Base-by-base conservation (phyloP, 1,140 invertebrate genomes). In the Magallana ariakensis region DNA sequence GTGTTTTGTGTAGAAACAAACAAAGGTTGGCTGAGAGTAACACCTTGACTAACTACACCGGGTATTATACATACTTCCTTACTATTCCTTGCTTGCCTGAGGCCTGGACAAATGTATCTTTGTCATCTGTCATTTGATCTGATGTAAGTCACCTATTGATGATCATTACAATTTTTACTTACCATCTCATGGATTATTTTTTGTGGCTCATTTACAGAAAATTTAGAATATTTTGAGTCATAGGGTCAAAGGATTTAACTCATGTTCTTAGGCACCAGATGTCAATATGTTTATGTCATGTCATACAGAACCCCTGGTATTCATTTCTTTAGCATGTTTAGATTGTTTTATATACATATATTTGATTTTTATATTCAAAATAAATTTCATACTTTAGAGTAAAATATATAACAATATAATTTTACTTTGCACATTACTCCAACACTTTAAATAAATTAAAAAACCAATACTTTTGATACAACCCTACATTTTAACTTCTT, bases 61-160 rank as follows among this genome's bases (percentile, higher is more conserved):
- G 66, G 66, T 75, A 75, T 75, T 75, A 75, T 75, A 75, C 66
- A 75, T 75, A 75, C 66, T 75, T 75, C 66, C 66, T 75, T 75
- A 75, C 66, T 75, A 26, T 75, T 75, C 66, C 66, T 75, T 75
- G 19, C 22, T 19, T 75, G 66, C 66, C 66, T 75, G 22, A 22
- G 66, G 66, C 66, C 66, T 75, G 22, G 22, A 75, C 66, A 75
- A 75, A 75, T 75, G 66, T 75, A 75, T 75, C 66, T 75, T 75
- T 75, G 66, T 75, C 66, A 75, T 75, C 66, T 75, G 66, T 75
- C 66, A 75, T 75, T 75, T 75, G 66, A 75, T 75, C 66, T 75
- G 66, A 75, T 75, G 66, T 75, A 75, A 75, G 66, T 22, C 22
- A 75, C 66, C 66, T 75, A 75, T 75, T 75, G 66, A 75, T 75